These are phyloP conservation scores for Brachyistius frenatus DNA, from an alignment of 2,113 vertebrate genomes.

Conservation along the genomic window DNA sequence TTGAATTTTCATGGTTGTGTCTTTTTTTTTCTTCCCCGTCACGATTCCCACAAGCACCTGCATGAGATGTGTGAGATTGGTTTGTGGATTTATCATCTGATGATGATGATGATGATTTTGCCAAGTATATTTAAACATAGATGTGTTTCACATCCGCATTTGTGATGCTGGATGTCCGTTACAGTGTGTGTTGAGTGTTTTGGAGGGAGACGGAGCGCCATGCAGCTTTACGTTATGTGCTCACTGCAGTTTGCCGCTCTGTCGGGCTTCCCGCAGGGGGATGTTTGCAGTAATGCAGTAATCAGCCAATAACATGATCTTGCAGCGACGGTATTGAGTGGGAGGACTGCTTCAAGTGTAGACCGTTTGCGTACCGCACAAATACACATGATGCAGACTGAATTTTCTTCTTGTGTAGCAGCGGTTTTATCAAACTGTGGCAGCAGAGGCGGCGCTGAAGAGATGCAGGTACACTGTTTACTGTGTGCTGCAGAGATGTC, in stretches of 20 bases:
- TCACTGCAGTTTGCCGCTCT: slow-evolving; percentile 36
- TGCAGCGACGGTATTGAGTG: slow-evolving; percentile 37
- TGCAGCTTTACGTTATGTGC: not conserved
- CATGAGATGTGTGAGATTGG: slow-evolving; percentile 19
- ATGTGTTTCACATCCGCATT: slow-evolving; percentile 7
- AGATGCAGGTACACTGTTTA: not conserved
- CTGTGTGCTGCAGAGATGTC: not conserved
- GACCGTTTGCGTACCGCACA: slow-evolving; percentile 1
- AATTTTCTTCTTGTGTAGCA: slow-evolving; percentile 10
- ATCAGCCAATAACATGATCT: slow-evolving; percentile 50
- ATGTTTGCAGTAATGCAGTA: slow-evolving; percentile 53
- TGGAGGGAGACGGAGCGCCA: not conserved
- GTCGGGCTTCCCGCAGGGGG: slow-evolving; percentile 12
- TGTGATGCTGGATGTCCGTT: not conserved
- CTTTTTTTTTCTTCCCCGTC: slow-evolving; percentile 10
- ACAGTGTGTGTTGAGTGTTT: not conserved
- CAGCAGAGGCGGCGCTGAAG: not conserved
- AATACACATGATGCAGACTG: slow-evolving; percentile 27
- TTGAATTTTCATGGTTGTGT: slow-evolving; percentile 69
- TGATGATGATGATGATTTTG: not conserved
- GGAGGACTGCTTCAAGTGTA: slow-evolving; percentile 29
- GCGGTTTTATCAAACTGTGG: not conserved
- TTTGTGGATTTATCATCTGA: slow-evolving; percentile 35
- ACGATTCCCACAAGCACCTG: slow-evolving; percentile 51
- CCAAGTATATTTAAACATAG: not conserved